A percentile compares a stretch with the other conserved stretches of the same genome.
phyloP scores from a whole-genome alignment of 2,797 vertebrate genomes.

The Threskiornis aethiopicus region DNA sequence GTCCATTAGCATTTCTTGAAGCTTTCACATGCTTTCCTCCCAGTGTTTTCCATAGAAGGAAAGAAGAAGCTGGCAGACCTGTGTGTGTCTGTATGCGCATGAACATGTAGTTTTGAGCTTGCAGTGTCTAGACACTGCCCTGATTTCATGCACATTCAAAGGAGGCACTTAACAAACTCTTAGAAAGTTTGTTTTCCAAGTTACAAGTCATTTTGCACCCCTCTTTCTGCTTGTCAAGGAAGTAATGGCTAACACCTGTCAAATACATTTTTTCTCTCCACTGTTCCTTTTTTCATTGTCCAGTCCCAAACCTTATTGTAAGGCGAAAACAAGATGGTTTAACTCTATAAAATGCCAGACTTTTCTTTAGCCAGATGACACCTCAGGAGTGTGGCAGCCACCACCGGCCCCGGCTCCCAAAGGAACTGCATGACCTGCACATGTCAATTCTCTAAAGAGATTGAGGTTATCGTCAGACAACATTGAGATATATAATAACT shows the following conservation, averaged over 20 bases:
- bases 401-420: neutral
- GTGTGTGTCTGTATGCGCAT: neutral
- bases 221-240: neutral
- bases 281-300: neutral
- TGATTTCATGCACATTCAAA: neutral
- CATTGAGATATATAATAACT: neutral
- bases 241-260: neutral
- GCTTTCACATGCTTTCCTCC: neutral
- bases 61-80: neutral
- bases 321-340: neutral
- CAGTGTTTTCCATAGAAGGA: neutral
- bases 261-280: neutral
- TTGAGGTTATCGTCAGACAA: neutral
- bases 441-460: neutral
- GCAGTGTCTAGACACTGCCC: neutral
- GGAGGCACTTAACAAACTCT: neutral
- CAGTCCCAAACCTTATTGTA: neutral
- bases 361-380: neutral
- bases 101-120: neutral
- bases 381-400: neutral
- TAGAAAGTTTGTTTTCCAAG: neutral
- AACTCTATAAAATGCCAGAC: neutral
- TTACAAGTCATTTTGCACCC: neutral
- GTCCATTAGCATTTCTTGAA: neutral
- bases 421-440: neutral